Evolutionary conservation across 2,888 invertebrate genomes (phyloP).

Genomic region (Lymantria monacha): DNA sequence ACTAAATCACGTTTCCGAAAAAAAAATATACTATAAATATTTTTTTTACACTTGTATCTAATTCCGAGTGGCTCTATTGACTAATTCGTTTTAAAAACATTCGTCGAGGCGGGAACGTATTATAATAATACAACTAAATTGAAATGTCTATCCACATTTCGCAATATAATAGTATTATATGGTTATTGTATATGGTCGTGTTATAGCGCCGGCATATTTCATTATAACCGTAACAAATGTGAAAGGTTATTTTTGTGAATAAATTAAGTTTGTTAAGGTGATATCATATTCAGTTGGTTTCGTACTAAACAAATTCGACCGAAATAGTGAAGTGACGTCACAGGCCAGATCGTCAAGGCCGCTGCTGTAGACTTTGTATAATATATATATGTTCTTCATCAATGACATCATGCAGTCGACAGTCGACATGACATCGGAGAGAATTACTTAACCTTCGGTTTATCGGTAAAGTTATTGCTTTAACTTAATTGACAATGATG

Average conservation of each 20-base stretch:
- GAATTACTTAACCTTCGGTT: constrained; percentile 20
- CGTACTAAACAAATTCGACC: constrained; percentile 47
- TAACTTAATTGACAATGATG: constrained; percentile 1
- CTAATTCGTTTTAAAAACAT: constrained; percentile 36
- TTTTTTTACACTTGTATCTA: constrained; percentile 11
- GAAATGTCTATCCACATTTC: neutral
- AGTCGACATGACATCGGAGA: constrained; percentile 3
- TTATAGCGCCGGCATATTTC: constrained; percentile 6
- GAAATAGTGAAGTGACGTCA: constrained; percentile 66
- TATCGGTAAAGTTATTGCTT: constrained; percentile 4
- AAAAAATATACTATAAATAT: neutral
- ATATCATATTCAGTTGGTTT: constrained; percentile 2
- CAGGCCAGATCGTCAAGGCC: constrained; percentile 47
- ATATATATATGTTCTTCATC: neutral
- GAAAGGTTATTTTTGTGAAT: neutral
- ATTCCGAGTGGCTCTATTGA: constrained; percentile 25
- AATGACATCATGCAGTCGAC: constrained; percentile 26
- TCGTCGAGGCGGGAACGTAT: constrained; percentile 49
- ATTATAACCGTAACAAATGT: neutral
- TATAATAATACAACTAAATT: constrained; percentile 22
- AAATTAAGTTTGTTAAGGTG: neutral
- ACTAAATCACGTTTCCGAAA: constrained; percentile 14
- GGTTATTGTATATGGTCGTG: constrained; percentile 31
- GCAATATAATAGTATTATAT: neutral
- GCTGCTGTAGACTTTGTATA: neutral